Percentiles rank a stretch among this genome's conserved stretches.
Evolutionary conservation across 2,888 invertebrate species (phyloP).

Genomic region (Eristalinus aeneus): DNA sequence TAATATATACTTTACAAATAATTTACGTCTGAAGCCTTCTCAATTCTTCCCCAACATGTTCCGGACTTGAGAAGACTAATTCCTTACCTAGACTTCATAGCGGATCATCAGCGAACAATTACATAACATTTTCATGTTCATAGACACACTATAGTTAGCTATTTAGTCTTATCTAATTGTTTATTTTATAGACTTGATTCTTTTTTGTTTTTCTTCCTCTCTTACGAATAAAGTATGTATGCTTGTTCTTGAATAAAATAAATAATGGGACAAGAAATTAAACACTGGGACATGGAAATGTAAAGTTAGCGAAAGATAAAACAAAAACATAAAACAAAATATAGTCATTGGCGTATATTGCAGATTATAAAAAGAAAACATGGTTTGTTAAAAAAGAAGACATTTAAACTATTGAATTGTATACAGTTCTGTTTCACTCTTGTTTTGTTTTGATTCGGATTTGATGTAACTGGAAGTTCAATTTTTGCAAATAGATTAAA

Average conservation of each 20-base stretch:
- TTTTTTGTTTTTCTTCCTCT: constrained; percentile 15
- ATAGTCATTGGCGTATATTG: constrained; percentile 62
- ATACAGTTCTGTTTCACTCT: constrained; percentile 12
- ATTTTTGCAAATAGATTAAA: constrained; percentile 19
- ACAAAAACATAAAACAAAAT: constrained; percentile 32
- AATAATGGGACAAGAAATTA: neutral
- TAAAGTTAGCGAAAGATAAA: neutral
- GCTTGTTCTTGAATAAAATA: constrained; percentile 10
- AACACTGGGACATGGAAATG: neutral
- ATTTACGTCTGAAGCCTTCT: constrained; percentile 40
- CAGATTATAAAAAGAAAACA: constrained; percentile 39
- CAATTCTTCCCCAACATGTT: constrained; percentile 1
- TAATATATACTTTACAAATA: constrained; percentile 56
- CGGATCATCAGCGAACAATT: constrained; percentile 53
- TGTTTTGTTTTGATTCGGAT: neutral
- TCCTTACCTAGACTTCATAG: constrained; percentile 38
- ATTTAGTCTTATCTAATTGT: constrained; percentile 63
- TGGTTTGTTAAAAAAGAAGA: constrained; percentile 35
- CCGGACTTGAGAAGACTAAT: constrained; percentile 25
- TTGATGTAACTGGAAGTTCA: constrained; percentile 19
- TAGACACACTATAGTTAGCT: constrained; percentile 63
- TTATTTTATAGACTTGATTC: constrained; percentile 53
- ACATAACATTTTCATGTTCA: constrained; percentile 45
- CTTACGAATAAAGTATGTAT: constrained; percentile 52
- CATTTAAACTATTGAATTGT: constrained; percentile 27